phyloP scores from a whole-genome alignment of 2,888 invertebrate species.

The Ectemnius cavifrons region DNA sequence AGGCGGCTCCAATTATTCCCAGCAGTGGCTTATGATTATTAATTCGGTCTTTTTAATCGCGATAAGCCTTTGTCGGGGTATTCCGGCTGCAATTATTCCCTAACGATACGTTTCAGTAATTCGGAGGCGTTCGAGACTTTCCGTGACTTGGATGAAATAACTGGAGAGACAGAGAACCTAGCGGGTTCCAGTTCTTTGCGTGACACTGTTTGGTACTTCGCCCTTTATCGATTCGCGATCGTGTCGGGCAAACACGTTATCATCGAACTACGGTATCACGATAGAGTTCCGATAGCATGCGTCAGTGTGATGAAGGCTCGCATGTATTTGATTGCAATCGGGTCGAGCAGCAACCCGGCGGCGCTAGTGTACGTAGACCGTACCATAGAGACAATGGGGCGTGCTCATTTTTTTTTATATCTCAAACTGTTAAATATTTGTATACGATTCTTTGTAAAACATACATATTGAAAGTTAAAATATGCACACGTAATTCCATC shows the following conservation, averaged over 20 bases:
- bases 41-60: no score
- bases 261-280: slow-evolving; percentile 51
- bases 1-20: no score
- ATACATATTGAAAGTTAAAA: neutral
- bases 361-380: slow-evolving; percentile 2
- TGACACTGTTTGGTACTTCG: slow-evolving; percentile 19
- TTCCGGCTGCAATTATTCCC: slow-evolving; percentile 15
- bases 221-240: slow-evolving; percentile 35
- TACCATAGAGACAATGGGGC: neutral
- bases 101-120: slow-evolving; percentile 29
- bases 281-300: slow-evolving; percentile 22
- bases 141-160: slow-evolving; percentile 5
- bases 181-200: neutral
- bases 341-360: slow-evolving; percentile 2
- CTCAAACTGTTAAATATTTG: neutral
- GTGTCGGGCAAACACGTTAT: slow-evolving; percentile 36
- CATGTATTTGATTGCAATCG: slow-evolving; percentile 5
- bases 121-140: slow-evolving; percentile 25
- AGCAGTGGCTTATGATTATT: no score
- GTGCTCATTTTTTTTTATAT: slow-evolving; percentile 11
- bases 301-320: neutral
- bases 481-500: no score
- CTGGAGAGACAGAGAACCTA: no score
- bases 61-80: no score
- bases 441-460: neutral